Conservation (phyloP, 2,888 invertebrate species). For the Apotomis capreana region DNA sequence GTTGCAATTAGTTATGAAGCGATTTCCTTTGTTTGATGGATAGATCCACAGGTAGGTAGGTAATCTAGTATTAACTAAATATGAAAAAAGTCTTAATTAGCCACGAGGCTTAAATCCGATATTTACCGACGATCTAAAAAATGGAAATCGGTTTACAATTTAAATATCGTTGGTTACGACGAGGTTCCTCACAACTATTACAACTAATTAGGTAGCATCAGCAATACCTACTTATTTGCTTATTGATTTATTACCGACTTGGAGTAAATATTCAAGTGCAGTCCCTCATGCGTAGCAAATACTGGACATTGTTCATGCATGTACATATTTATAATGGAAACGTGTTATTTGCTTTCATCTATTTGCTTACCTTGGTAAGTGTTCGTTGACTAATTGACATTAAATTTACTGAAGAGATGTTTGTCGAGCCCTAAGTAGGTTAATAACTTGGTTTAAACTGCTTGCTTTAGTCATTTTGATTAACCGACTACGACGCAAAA, state of each 20-base stretch:
- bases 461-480: constrained; percentile 21
- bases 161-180: no score
- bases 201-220: constrained; percentile 2
- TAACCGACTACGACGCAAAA: constrained; percentile 4
- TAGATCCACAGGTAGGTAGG: background rate
- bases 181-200: background rate
- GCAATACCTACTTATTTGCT: background rate
- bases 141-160: no score
- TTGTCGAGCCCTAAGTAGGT: constrained; percentile 28
- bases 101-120: no score
- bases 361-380: constrained; percentile 39
- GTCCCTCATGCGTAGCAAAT: constrained; percentile 27
- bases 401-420: constrained; percentile 28
- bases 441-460: constrained; percentile 29
- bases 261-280: constrained; percentile 29
- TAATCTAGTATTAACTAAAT: background rate
- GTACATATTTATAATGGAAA: constrained; percentile 40
- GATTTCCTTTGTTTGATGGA: background rate
- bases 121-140: no score
- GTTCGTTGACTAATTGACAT: constrained; percentile 33
- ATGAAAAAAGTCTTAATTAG: no score
- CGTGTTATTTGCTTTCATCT: constrained; percentile 38
- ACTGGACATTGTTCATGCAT: constrained; percentile 24
- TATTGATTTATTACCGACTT: constrained; percentile 23
- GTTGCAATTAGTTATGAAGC: background rate